Evolutionary conservation across 2,797 vertebrate species (phyloP).

Genomic region (Hydrocynus forskahlii): DNA sequence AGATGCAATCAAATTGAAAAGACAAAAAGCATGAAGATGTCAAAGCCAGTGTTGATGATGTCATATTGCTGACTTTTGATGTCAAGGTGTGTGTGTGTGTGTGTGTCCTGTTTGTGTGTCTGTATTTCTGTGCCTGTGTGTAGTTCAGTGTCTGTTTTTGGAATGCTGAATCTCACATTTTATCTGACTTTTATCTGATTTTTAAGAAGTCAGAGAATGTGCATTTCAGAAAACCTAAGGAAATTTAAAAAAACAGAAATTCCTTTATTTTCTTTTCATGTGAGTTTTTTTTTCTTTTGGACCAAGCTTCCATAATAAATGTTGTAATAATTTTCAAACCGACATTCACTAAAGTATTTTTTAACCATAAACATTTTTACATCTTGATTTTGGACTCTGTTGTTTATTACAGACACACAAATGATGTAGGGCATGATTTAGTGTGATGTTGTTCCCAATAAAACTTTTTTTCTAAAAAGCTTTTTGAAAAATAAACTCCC

Average conservation of each 20-base stretch:
- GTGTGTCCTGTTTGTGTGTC: constrained; percentile 67
- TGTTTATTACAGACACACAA: constrained; percentile 17
- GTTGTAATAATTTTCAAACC: constrained; percentile 44
- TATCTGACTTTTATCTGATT: constrained; percentile 50
- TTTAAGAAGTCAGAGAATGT: constrained; percentile 54
- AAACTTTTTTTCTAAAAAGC: neutral
- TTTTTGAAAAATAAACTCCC: constrained; percentile 25
- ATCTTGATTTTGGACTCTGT: constrained; percentile 29
- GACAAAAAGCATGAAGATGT: constrained; percentile 74
- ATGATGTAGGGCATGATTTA: constrained; percentile 27
- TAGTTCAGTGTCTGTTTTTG: constrained; percentile 66
- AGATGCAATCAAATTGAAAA: constrained; percentile 74
- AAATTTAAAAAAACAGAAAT: constrained; percentile 44
- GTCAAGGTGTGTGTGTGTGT: constrained; percentile 67
- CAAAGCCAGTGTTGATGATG: constrained; percentile 73
- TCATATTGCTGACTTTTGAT: constrained; percentile 76
- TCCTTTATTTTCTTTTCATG: constrained; percentile 63
- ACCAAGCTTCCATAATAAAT: constrained; percentile 34
- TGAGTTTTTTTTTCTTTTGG: constrained; percentile 45
- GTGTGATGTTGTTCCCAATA: constrained; percentile 5
- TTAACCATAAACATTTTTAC: constrained; percentile 6
- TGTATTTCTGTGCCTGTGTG: constrained; percentile 65
- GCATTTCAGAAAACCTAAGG: constrained; percentile 56
- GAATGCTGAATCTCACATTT: constrained; percentile 70
- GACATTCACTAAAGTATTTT: constrained; percentile 24